A percentile compares a stretch with the other conserved stretches of the same genome.
These are phyloP conservation scores for Drosophila sucinea DNA, from an alignment of 1,140 invertebrate species.

Conservation along the genomic window DNA sequence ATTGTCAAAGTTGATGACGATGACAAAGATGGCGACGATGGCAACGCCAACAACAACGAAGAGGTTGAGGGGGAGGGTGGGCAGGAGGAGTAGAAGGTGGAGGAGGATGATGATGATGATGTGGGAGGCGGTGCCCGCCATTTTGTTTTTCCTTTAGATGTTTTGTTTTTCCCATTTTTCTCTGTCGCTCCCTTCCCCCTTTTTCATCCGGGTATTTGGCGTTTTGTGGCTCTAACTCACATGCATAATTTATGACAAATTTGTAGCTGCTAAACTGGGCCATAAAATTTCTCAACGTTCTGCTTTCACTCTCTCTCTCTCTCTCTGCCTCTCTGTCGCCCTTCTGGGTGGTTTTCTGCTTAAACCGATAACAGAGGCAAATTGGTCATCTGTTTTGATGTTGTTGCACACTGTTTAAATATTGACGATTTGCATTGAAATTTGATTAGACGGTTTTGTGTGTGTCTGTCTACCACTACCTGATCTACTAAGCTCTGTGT, in stretches of 20 bases:
- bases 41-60: neutral
- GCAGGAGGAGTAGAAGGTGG: neutral
- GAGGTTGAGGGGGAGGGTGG: neutral
- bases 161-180: conserved; percentile 48
- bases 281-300: conserved; percentile 52
- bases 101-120: conserved; percentile 42
- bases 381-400: conserved; percentile 55
- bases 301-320: neutral
- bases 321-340: neutral
- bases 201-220: neutral
- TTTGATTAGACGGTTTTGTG: conserved; percentile 48
- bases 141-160: conserved; percentile 63
- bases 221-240: conserved; percentile 10
- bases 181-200: conserved; percentile 2
- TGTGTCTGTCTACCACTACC: neutral
- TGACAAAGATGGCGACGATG: conserved; percentile 7
- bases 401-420: conserved; percentile 44
- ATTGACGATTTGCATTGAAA: conserved; percentile 56
- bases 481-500: neutral
- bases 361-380: neutral
- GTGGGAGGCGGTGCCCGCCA: conserved; percentile 55
- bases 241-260: conserved; percentile 82
- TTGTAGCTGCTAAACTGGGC: conserved; percentile 73
- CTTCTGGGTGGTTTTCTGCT: neutral
- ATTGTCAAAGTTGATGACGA: conserved; percentile 70